phyloP scores from a whole-genome alignment of 2,113 vertebrate genomes.

The Ondatra zibethicus region DNA sequence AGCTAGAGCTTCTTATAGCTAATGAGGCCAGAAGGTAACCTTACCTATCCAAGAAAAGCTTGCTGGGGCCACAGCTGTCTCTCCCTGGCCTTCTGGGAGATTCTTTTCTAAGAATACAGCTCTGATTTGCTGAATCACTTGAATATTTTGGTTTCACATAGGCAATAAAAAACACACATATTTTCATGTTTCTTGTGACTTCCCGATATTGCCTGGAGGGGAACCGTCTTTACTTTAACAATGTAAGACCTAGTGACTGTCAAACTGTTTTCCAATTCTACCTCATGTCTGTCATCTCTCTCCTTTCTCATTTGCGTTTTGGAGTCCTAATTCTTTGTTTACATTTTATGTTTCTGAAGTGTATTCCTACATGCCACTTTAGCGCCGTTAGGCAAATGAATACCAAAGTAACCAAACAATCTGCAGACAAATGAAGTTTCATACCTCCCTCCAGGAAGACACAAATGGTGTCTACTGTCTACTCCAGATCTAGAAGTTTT shows the following conservation, averaged over 20 bases:
- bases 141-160: neutral
- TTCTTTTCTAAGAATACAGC: neutral
- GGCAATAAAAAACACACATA: neutral
- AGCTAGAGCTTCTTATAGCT: conserved; percentile 8
- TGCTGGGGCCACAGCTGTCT: neutral
- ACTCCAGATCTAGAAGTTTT: neutral
- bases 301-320: neutral
- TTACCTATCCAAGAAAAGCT: neutral
- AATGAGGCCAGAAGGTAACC: conserved; percentile 21
- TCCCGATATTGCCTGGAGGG: neutral
- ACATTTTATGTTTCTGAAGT: neutral
- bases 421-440: neutral
- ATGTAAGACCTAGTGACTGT: neutral
- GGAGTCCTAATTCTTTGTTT: neutral
- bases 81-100: no score
- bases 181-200: neutral
- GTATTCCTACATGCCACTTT: neutral
- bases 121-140: neutral
- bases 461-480: neutral
- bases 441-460: neutral
- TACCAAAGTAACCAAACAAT: neutral
- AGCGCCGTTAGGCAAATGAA: conserved; percentile 16
- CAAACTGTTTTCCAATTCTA: neutral
- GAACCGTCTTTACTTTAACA: neutral
- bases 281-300: neutral